Evolutionary conservation across 2,113 vertebrate species (phyloP).

Genomic region (Serilophus lunatus): DNA sequence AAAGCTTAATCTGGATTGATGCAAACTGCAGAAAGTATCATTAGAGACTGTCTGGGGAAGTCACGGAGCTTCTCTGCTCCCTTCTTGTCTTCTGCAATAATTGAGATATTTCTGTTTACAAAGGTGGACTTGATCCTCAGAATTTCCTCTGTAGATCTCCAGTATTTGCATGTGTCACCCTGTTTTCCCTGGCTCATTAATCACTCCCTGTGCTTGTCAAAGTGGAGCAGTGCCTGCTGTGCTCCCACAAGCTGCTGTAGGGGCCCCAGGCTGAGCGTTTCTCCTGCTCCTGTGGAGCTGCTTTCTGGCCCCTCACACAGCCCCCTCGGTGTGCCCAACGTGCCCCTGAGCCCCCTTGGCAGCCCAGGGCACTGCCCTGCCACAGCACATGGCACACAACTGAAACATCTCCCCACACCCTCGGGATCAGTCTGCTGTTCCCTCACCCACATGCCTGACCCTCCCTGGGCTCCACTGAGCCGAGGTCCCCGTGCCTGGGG

Average conservation of each 20-base stretch:
- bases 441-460: not conserved
- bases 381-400: not conserved
- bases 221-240: slow-evolving; percentile 31
- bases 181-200: slow-evolving; percentile 64
- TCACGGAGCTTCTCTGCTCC: slow-evolving; percentile 39
- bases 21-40: slow-evolving; percentile 67
- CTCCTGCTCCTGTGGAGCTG: not conserved
- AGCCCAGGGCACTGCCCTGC: not conserved
- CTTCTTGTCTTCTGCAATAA: slow-evolving; percentile 51
- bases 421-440: not conserved
- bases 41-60: slow-evolving; percentile 57
- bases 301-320: not conserved
- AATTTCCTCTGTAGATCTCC: slow-evolving; percentile 52
- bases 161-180: slow-evolving; percentile 65
- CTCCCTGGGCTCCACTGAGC: not conserved
- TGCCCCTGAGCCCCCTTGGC: not conserved
- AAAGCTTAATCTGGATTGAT: slow-evolving; percentile 68
- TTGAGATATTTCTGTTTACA: slow-evolving; percentile 66
- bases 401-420: not conserved
- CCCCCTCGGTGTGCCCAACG: fast-evolving
- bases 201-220: slow-evolving; percentile 59
- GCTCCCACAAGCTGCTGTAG: slow-evolving; percentile 14
- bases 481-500: fast-evolving
- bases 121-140: slow-evolving; percentile 62
- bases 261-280: not conserved